Percentiles rank a stretch among this genome's conserved stretches.
These are phyloP conservation scores for Operophtera brumata DNA, from an alignment of 2,888 invertebrate species.

Conservation along the genomic window DNA sequence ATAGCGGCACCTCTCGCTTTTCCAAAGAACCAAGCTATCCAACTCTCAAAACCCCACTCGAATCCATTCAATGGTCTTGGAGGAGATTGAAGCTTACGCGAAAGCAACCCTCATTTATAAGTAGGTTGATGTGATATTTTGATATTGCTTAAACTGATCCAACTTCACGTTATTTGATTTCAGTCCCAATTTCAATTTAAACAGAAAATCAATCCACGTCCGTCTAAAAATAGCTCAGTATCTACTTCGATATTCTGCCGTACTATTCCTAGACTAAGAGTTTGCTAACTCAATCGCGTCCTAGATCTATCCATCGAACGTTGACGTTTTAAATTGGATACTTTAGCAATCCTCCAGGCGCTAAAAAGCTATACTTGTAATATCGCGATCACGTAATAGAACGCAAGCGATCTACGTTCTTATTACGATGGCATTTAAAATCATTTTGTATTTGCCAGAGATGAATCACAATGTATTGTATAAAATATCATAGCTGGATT, in stretches of 20 bases:
- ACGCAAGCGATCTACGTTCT: constrained; percentile 12
- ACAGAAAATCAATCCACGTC: background rate
- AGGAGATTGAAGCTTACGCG: too few relatives aligned
- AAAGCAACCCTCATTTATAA: too few relatives aligned
- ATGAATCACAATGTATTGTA: constrained; percentile 1
- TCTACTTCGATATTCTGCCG: background rate
- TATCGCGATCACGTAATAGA: constrained; percentile 16
- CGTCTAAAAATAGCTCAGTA: too few relatives aligned
- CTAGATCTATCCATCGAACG: background rate
- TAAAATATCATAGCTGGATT: constrained; percentile 7
- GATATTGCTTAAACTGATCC: background rate
- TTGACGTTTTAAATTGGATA: constrained; percentile 1
- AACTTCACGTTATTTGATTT: background rate
- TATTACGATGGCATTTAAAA: constrained; percentile 18
- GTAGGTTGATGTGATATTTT: background rate
- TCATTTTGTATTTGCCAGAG: constrained; percentile 11
- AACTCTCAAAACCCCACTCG: too few relatives aligned
- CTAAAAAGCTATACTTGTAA: constrained; percentile 1
- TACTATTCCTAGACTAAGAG: background rate
- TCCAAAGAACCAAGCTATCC: too few relatives aligned
- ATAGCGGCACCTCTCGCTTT: too few relatives aligned
- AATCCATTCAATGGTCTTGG: too few relatives aligned
- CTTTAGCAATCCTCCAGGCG: background rate
- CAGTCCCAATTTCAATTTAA: background rate
- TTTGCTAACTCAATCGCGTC: background rate